Evolutionary conservation across 2,888 invertebrate genomes (phyloP).

Genomic region (Leptodirus hochenwartii): DNA sequence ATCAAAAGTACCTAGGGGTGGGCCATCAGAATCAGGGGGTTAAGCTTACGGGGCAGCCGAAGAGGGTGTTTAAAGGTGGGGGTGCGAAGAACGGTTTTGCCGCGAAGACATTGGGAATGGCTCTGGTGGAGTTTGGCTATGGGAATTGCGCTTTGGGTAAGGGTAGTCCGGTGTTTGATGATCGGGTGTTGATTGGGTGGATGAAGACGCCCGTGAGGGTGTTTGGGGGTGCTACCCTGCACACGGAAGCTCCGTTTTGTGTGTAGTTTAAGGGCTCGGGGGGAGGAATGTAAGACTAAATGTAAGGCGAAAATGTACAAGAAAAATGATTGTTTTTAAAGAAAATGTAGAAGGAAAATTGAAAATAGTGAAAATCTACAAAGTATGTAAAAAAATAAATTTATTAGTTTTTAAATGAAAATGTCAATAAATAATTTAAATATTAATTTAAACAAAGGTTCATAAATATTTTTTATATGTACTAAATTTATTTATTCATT

Average conservation of each 20-base stretch:
- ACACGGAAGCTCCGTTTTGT: constrained; percentile 38
- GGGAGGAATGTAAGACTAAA: too few relatives aligned
- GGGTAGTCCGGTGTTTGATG: constrained; percentile 29
- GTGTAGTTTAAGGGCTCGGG: too few relatives aligned
- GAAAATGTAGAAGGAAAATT: too few relatives aligned
- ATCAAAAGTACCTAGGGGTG: neutral
- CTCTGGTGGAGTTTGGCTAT: constrained; percentile 28
- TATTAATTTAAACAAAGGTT: too few relatives aligned
- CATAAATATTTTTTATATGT: too few relatives aligned
- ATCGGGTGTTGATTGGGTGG: constrained; percentile 41
- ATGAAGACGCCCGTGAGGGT: constrained; percentile 43
- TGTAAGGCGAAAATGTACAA: too few relatives aligned
- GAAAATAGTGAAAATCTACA: too few relatives aligned
- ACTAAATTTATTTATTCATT: too few relatives aligned
- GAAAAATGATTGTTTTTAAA: too few relatives aligned
- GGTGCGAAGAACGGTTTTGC: constrained; percentile 8
- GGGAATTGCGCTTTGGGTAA: constrained; percentile 27
- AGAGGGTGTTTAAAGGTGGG: constrained; percentile 11
- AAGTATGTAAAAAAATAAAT: too few relatives aligned
- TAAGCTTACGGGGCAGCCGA: constrained; percentile 4
- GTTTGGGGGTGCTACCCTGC: constrained; percentile 46
- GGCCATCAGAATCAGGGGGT: constrained; percentile 5
- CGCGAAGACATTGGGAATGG: constrained; percentile 25
- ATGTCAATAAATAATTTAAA: too few relatives aligned
- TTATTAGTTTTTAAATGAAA: too few relatives aligned